These are phyloP conservation scores for Girardinichthys multiradiatus DNA, from an alignment of 2,113 vertebrate genomes.

Conservation along the genomic window DNA sequence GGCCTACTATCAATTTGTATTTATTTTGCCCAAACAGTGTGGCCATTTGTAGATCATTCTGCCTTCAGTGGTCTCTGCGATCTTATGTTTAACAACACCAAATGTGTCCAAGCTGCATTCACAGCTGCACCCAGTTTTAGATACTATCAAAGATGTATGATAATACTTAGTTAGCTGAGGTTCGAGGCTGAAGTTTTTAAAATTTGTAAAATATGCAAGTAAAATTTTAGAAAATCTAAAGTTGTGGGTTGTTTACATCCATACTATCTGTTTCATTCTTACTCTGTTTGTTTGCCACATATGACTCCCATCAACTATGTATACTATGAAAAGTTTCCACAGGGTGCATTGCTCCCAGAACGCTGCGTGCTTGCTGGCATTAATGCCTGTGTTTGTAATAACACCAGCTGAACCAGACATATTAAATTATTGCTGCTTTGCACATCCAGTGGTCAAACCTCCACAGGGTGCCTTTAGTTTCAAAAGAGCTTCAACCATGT, in stretches of 20 bases:
- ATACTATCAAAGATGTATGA: neutral
- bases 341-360: neutral
- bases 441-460: neutral
- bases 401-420: neutral
- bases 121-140: neutral
- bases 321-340: neutral
- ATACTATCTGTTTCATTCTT: neutral
- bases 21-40: neutral
- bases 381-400: neutral
- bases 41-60: neutral
- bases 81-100: neutral
- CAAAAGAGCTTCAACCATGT: neutral
- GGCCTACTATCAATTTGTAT: neutral
- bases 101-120: neutral
- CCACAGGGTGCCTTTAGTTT: neutral
- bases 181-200: too few species aligned
- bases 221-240: neutral
- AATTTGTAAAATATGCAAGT: neutral
- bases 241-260: neutral
- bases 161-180: neutral
- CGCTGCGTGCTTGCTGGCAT: neutral
- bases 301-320: neutral
- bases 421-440: neutral
- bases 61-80: neutral
- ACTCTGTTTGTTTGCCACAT: neutral